Base-by-base conservation (phyloP, 2,797 vertebrate species). In the Chrysocyon brachyurus region DNA sequence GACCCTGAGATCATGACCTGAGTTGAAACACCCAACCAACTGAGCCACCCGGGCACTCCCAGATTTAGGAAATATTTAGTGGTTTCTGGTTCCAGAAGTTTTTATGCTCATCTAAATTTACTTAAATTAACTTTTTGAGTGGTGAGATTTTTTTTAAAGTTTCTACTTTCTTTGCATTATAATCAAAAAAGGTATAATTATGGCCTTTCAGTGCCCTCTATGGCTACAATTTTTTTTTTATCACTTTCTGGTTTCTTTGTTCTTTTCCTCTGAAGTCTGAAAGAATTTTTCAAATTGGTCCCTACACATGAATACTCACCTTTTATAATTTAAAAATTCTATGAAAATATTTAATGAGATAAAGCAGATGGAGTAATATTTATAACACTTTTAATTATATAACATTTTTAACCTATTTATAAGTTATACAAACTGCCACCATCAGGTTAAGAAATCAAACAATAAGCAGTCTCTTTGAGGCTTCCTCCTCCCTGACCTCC, bases 341-440 rank as follows among this genome's bases (percentile, higher is more conserved):
- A 40, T 72, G 22, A 12, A 90, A 70, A 63, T 22, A 49, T 84
- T 90, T 73, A 93, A 33, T 64, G 68, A 94, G 79, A 83, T 79
- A 92, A 95, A 95, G 70, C 22, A 59, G 28, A 63, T 16, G 57
- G 91, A 93, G 59, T 91, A 63, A 68, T 93, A 87, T 82, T 86
- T 61, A 79, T 78, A 63, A 52, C 40, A 46, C 40, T 8, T 46
- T 46, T 46, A 46, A 46, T 46, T 46, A 46, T 46, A 46, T 46
- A 46, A 46, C 40, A 46, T 46, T 46, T 46, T 46, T 46, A 46
- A 8, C 40, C 8, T 46, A 8, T 46, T 46, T 46, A 46, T 46
- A 46, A 46, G 40, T 46, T 49, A 63, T n/a, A 19, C 52, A 87
- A 86, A 6, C 31, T 40, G 26, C 54, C 54, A 46, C 16, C 12